Conservation (phyloP, 1,140 invertebrate genomes). For the Drosophila sp. region DNA sequence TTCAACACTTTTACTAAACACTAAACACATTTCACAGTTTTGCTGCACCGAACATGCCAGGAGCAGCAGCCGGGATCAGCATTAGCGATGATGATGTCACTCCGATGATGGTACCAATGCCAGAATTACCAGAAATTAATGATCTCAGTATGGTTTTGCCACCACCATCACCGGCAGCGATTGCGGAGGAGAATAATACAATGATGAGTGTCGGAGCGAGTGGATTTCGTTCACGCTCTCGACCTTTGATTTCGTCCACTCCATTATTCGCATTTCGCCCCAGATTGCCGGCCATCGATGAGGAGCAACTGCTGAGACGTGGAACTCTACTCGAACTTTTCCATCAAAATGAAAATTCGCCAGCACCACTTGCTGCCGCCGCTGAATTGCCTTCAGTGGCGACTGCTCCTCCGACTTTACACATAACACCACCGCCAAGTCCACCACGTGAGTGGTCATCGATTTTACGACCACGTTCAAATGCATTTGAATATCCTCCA, state of each 20-base stretch:
- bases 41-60: neutral
- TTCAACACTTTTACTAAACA: neutral
- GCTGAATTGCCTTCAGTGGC: neutral
- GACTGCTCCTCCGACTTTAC: too few species aligned
- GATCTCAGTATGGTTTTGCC: neutral
- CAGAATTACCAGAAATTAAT: neutral
- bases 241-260: conserved; percentile 22
- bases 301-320: conserved; percentile 30
- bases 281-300: conserved; percentile 49
- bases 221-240: conserved; percentile 2
- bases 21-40: conserved; percentile 31
- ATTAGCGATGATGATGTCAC: neutral
- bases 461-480: conserved; percentile 42
- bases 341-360: conserved; percentile 23
- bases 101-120: neutral
- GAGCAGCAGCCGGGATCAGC: neutral
- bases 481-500: conserved; percentile 19
- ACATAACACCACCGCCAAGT: neutral
- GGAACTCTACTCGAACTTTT: conserved; percentile 10
- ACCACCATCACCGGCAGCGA: neutral
- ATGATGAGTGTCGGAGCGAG: neutral
- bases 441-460: conserved; percentile 31
- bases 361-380: neutral
- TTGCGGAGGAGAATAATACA: conserved; percentile 2
- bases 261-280: conserved; percentile 39